Conservation (phyloP, 2,888 invertebrate genomes). For the Apoderus coryli region DNA sequence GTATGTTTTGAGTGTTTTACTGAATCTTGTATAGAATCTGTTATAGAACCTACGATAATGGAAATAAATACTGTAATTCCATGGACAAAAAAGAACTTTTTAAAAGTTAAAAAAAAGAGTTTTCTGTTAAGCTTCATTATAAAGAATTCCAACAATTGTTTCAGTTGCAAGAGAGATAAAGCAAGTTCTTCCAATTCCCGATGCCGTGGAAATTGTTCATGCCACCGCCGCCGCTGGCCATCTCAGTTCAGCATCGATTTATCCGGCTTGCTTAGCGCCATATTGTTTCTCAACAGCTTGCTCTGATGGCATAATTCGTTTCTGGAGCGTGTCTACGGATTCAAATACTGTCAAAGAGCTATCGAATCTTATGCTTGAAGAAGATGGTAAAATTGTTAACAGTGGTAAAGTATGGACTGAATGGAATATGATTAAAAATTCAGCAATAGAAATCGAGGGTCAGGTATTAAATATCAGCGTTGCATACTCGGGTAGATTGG, state of each 20-base stretch:
- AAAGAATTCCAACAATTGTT: too few relatives aligned
- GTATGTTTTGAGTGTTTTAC: too few relatives aligned
- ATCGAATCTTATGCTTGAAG: constrained; percentile 27
- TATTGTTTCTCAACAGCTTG: constrained; percentile 94
- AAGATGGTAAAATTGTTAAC: constrained; percentile 28
- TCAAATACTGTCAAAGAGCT: constrained; percentile 22
- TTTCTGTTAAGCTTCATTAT: too few relatives aligned
- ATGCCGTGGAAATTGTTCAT: constrained; percentile 83
- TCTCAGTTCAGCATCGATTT: constrained; percentile 92
- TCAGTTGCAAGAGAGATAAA: constrained; percentile 87
- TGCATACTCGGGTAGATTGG: constrained; percentile 93
- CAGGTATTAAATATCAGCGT: constrained; percentile 88
- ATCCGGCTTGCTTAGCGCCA: constrained; percentile 97
- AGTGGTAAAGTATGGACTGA: constrained; percentile 31
- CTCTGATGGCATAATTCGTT: constrained; percentile 80
- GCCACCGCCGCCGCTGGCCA: constrained; percentile 94
- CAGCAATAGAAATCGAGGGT: constrained; percentile 47
- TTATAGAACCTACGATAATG: too few relatives aligned
- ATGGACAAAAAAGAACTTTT: too few relatives aligned
- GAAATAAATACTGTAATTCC: too few relatives aligned
- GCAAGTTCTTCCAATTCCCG: constrained; percentile 73
- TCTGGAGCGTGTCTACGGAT: constrained; percentile 49
- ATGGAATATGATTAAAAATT: constrained; percentile 38
- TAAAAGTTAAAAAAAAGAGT: too few relatives aligned
- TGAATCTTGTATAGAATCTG: too few relatives aligned